These are phyloP conservation scores for Halocynthia aurantium DNA, from an alignment of 23 tunicate species.

Conservation along the genomic window DNA sequence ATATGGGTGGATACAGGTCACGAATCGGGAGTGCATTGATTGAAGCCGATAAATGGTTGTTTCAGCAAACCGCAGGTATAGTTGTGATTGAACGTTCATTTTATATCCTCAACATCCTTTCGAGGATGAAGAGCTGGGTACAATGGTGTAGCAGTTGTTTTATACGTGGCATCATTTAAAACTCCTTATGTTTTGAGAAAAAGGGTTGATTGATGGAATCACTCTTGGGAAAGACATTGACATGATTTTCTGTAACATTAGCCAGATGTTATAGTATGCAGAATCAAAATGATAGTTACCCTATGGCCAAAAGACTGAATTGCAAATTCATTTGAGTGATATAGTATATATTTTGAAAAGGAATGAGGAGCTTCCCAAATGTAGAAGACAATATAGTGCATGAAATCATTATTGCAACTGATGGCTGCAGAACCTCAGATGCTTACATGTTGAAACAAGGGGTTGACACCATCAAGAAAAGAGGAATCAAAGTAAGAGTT, in stretches of 20 bases:
- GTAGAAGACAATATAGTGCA: conserved; percentile 64
- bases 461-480: conserved; percentile 40
- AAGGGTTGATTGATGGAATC: background rate
- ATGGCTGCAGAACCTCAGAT: conserved; percentile 80
- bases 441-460: conserved; percentile 47
- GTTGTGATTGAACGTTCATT: no score
- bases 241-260: no score
- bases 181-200: background rate
- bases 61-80: conserved; percentile 84
- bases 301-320: no score
- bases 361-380: conserved; percentile 91
- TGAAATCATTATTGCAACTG: conserved; percentile 82
- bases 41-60: conserved; percentile 77
- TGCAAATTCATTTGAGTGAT: no score
- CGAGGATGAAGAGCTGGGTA: background rate
- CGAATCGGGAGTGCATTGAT: conserved; percentile 66
- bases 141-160: background rate
- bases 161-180: background rate
- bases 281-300: no score
- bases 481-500: conserved; percentile 84
- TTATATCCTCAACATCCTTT: background rate
- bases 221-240: no score
- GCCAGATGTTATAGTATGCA: no score
- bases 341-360: conserved; percentile 1
- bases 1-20: conserved; percentile 79